Conservation (phyloP, 1,140 invertebrate genomes). For the Polypedilum vanderplanki region DNA sequence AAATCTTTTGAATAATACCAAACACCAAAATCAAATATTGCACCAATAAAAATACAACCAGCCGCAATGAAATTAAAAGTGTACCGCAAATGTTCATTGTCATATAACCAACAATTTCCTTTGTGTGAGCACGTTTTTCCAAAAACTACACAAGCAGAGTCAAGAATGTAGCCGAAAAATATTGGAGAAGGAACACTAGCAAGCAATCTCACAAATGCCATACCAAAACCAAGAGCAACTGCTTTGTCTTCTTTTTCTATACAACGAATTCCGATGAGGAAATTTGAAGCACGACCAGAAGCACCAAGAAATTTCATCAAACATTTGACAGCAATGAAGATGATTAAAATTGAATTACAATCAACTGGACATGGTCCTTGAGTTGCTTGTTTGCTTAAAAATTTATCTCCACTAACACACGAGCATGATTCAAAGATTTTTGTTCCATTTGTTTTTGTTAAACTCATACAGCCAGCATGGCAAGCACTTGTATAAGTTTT, state of each 20-base stretch:
- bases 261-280: slow-evolving; percentile 55
- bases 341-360: slow-evolving; percentile 52
- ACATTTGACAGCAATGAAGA: slow-evolving; percentile 54
- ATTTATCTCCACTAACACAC: slow-evolving; percentile 44
- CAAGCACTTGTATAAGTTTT: slow-evolving; percentile 82
- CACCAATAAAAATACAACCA: slow-evolving; percentile 52
- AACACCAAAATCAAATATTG: slow-evolving; percentile 52
- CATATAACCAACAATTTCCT: slow-evolving; percentile 61
- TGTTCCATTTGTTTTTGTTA: slow-evolving; percentile 55
- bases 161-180: slow-evolving; percentile 50
- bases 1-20: slow-evolving; percentile 56
- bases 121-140: slow-evolving; percentile 57
- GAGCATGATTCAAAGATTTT: slow-evolving; percentile 69
- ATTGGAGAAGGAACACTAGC: slow-evolving; percentile 59
- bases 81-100: slow-evolving; percentile 51
- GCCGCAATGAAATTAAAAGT: slow-evolving; percentile 54
- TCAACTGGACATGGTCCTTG: slow-evolving; percentile 53
- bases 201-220: slow-evolving; percentile 54
- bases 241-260: slow-evolving; percentile 59
- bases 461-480: slow-evolving; percentile 74
- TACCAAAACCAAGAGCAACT: slow-evolving; percentile 53
- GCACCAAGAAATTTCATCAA: slow-evolving; percentile 54
- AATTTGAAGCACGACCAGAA: slow-evolving; percentile 55
- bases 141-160: slow-evolving; percentile 54
- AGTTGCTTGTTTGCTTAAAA: slow-evolving; percentile 40